Evolutionary conservation across 2,888 invertebrate genomes (phyloP), one percentile per base, ranked within the genome.

Genomic region (Mamestra brassicae): DNA sequence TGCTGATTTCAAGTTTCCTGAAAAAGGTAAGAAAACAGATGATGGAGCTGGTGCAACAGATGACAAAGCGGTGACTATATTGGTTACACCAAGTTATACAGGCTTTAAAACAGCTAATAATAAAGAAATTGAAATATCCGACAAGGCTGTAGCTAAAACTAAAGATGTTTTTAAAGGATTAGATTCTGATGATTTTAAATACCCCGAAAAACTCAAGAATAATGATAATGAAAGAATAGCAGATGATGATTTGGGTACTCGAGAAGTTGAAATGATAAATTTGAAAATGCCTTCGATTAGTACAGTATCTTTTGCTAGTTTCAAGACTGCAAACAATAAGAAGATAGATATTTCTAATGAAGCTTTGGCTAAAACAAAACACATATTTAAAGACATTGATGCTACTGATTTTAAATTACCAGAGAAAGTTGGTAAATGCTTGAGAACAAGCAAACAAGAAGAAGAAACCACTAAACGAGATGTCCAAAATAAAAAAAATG

Each of bases 121-220:
- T 58, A 91, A 91, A 85, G 67, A 83, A 42, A 87, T 91, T 4
- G 74, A 68, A 38, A 85, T 94, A 63, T 90, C 92, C 6, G 87
- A 91, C 69, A 83, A 88, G 61, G 86, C 87, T 57, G 55, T 88
- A 60, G 58, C 63, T n/a, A 90, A 87, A 82, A 89, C 84, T 26
- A 91, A 89, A 84, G 73, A 81, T 15, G 62, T 93, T 42, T 90
- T 92, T 74, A 81, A 90, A 68, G 88, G 92, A 74, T 77, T 92
- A 42, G 72, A 84, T n/a, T 60, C 69, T 17, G 36, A 72, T 60
- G 6, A 70, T 17, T 64, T 68, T 13, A 70, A 67, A 34, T 64
- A 42, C 8, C 52, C 78, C 57, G 6, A 42, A 8, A 72, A 79
- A 10, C 17, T 34, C 5, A 17, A 13, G 0, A 13, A 67, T 47